phyloP scores from a whole-genome alignment of 2,113 vertebrate species.

The Baryphthengus martii region DNA sequence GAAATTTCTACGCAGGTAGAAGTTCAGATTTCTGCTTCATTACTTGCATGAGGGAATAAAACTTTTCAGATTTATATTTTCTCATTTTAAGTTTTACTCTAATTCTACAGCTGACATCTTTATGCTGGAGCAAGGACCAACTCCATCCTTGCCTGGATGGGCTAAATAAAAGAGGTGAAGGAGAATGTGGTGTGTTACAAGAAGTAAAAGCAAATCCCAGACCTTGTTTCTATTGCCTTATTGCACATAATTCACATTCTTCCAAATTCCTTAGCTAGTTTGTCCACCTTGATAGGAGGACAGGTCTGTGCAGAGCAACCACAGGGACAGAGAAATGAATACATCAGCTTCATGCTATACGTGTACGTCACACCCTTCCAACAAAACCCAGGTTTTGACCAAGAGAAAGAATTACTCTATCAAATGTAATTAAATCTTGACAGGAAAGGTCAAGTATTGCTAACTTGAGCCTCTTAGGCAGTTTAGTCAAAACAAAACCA shows the following conservation, averaged over 20 bases:
- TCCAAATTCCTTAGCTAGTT: neutral
- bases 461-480: neutral
- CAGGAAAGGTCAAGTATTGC: neutral
- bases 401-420: neutral
- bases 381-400: neutral
- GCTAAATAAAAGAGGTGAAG: neutral
- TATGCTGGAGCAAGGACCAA: neutral
- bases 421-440: neutral
- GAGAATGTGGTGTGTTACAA: neutral
- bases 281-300: neutral
- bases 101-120: neutral
- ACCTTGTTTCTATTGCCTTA: neutral
- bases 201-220: neutral
- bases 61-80: neutral
- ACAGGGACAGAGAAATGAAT: neutral
- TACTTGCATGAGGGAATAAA: neutral
- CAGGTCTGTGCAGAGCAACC: neutral
- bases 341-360: neutral
- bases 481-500: neutral
- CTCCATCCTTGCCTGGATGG: neutral
- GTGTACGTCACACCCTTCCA: neutral
- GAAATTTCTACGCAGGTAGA: neutral
- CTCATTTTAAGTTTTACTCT: neutral
- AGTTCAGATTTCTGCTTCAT: neutral
- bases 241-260: neutral